Percentiles rank a stretch among this genome's conserved stretches.
Evolutionary conservation across 2,888 invertebrate species (phyloP).

Genomic region (Tachina fera): DNA sequence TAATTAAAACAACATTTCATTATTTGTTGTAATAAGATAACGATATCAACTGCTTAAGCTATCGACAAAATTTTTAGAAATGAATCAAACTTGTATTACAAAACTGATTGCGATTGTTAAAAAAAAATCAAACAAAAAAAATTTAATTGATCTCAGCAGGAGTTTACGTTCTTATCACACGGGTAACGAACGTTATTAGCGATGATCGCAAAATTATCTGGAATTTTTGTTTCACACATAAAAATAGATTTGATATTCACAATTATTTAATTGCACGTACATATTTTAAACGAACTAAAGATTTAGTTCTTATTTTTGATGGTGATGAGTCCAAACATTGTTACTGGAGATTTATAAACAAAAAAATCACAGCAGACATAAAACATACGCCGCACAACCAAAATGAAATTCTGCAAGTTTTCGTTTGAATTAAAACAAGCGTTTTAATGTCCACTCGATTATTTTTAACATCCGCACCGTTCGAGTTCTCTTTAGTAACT

Average conservation of each 20-base stretch:
- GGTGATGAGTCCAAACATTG: constrained; percentile 38
- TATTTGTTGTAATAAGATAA: constrained; percentile 57
- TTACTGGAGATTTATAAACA: constrained; percentile 31
- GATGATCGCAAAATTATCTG: not conserved
- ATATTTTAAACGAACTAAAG: constrained; percentile 40
- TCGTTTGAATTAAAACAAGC: not conserved
- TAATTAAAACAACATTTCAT: constrained; percentile 5
- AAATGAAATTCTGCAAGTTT: not conserved
- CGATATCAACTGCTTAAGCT: constrained; percentile 11
- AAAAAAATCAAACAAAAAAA: constrained; percentile 8
- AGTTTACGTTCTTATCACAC: constrained; percentile 7
- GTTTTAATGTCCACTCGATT: constrained; percentile 3
- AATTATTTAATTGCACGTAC: constrained; percentile 47
- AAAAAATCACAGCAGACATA: not conserved
- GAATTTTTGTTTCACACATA: not conserved
- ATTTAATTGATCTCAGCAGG: not conserved
- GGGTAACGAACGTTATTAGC: not conserved
- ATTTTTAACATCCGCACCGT: constrained; percentile 47
- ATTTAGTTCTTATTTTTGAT: constrained; percentile 24
- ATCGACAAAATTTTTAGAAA: constrained; percentile 13
- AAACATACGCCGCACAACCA: not conserved
- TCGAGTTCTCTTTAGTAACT: constrained; percentile 63
- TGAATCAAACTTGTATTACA: constrained; percentile 32
- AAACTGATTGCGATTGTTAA: constrained; percentile 17
- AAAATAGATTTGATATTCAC: constrained; percentile 31